These are phyloP conservation scores for Trichonephila inaurata DNA, from an alignment of 1,140 invertebrate genomes.

Conservation along the genomic window DNA sequence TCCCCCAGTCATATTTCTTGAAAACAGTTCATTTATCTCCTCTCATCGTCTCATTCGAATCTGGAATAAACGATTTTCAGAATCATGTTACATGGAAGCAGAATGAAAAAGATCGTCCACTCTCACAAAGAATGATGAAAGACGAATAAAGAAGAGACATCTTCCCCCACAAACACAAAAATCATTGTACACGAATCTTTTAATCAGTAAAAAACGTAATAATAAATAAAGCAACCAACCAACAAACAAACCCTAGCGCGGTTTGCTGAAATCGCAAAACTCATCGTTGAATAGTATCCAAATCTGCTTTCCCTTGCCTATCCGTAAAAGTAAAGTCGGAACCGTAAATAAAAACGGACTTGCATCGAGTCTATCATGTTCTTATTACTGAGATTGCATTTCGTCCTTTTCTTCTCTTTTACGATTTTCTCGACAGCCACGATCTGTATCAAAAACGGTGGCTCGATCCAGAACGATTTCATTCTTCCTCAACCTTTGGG, in stretches of 20 bases:
- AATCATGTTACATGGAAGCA: not conserved
- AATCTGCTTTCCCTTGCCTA: not conserved
- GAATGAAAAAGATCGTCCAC: not conserved
- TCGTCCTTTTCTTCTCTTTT: not conserved
- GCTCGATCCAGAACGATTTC: constrained; percentile 18
- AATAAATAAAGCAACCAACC: not conserved
- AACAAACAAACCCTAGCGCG: not conserved
- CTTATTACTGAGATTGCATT: constrained; percentile 51
- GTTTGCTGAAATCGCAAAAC: not conserved
- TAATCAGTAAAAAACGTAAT: constrained; percentile 6
- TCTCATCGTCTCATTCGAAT: not conserved
- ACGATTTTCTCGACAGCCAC: not conserved
- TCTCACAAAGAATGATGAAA: no score
- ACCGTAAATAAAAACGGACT: constrained; percentile 46
- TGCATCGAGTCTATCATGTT: constrained; percentile 38
- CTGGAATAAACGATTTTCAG: not conserved
- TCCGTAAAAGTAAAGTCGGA: not conserved
- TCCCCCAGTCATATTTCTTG: no score
- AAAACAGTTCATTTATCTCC: no score
- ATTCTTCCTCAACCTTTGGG: constrained; percentile 1
- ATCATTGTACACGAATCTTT: not conserved
- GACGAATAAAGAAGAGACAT: no score
- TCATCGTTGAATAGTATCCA: constrained; percentile 3
- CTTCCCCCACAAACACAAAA: not conserved
- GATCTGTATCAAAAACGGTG: constrained; percentile 47